Base-by-base conservation (phyloP, 1,140 invertebrate species). In the Doryteuthis pealeii region DNA sequence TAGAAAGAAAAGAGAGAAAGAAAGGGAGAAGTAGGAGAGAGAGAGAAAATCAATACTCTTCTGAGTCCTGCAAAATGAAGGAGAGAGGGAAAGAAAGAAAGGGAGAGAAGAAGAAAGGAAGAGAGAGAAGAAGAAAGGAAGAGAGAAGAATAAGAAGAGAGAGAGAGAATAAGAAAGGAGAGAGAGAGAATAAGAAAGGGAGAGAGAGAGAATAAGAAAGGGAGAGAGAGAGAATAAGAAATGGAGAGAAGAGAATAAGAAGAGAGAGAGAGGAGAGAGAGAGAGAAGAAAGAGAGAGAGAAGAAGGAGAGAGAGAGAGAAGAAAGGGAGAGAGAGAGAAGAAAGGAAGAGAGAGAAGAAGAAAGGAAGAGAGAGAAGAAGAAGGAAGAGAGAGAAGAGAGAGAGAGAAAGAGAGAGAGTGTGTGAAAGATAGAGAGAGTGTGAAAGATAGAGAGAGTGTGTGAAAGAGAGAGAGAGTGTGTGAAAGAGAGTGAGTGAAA, bases 281-380 rank as follows among this genome's bases (percentile, higher is more conserved):
- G 65, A 67, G 32, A 30, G 32, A 31, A 74, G 54, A 71, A 26
- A 54, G 32, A 45, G 49, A 71, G 0, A 67, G 62, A 65, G 22
- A 74, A 65, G 66, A 73, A 33, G 40, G 62, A 40, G 70, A 68
- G 73, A 71, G 40, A 75, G 65, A 75, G 73, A 35, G 49, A 68
- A 45, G 40, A 32, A 43, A 54, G 49, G 49, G 71, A 32, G 54
- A 14, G 28, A 35, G 71, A 2, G 5, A 28, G 28, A 31, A 62
- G 45, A 26, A 30, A 31, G 40, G 26, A 45, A 43, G 35, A 74
- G 22, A 72, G 71, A 58, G 15, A 73, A 43, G 49, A n/a, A 62
- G 30, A 30, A 65, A 75, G 54, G 1, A 15, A 49, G 45, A 49
- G 45, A 49, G 22, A 49, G 45, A 49, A 31, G n/a, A n/a, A n/a